Conservation (phyloP, 35 echinoderm and acorn worm species). For the Lytechinus variegatus region DNA sequence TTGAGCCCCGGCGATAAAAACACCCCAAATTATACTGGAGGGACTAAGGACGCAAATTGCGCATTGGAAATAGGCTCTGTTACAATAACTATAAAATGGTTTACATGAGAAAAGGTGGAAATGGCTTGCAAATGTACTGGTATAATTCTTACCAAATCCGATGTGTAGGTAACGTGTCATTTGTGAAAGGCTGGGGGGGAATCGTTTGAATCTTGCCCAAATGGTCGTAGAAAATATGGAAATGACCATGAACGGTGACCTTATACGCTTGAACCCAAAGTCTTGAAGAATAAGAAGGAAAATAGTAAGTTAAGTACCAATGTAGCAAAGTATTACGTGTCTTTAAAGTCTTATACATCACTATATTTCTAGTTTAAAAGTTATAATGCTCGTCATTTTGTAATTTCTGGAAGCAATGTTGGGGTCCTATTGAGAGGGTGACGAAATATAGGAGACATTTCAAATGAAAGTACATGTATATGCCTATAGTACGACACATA, state of each 20-base stretch:
- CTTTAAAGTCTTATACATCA: background rate
- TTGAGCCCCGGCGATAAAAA: constrained; percentile 8
- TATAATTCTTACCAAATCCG: background rate
- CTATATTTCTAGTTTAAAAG: background rate
- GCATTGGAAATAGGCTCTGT: background rate
- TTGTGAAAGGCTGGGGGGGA: background rate
- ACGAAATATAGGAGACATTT: background rate
- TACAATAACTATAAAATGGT: background rate
- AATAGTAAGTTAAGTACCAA: background rate
- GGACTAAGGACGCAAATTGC: background rate
- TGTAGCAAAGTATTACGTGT: background rate
- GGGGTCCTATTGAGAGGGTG: background rate
- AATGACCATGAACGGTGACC: background rate
- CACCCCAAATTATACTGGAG: background rate
- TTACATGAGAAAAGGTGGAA: background rate
- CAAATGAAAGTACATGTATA: background rate
- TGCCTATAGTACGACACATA: no score
- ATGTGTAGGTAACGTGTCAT: background rate
- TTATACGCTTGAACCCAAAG: background rate
- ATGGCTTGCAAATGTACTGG: background rate
- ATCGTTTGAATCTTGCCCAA: background rate
- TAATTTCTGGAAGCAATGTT: background rate
- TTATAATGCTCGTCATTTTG: background rate
- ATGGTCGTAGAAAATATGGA: background rate
- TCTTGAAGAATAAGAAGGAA: background rate